phyloP scores from a whole-genome alignment of 1,140 invertebrate genomes.

The Drosophila cardini region DNA sequence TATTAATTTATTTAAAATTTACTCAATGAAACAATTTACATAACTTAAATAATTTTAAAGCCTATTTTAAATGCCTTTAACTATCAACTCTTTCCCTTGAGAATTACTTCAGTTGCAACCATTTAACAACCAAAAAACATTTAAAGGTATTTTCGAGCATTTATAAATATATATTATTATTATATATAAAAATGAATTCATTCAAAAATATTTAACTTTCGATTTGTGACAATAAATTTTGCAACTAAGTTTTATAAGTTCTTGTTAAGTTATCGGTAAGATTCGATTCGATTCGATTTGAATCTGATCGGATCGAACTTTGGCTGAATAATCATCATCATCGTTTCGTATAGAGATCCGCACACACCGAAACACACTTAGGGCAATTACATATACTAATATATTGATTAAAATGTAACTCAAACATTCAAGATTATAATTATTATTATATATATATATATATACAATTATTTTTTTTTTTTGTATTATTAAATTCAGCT shows the following conservation, averaged over 20 bases:
- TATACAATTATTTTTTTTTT: slow-evolving; percentile 2
- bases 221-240: slow-evolving; percentile 51
- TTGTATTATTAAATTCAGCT: slow-evolving; percentile 59
- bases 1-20: too few relatives aligned
- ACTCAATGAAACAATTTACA: too few relatives aligned
- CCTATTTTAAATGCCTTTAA: neutral
- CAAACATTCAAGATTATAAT: slow-evolving; percentile 26
- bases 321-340: slow-evolving; percentile 66
- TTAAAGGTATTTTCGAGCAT: slow-evolving; percentile 45
- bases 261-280: slow-evolving; percentile 51
- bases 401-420: slow-evolving; percentile 29
- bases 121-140: too few relatives aligned
- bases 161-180: slow-evolving; percentile 16
- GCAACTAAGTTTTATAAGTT: slow-evolving; percentile 47
- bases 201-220: slow-evolving; percentile 24
- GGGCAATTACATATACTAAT: slow-evolving; percentile 29
- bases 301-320: slow-evolving; percentile 34
- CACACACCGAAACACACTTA: slow-evolving; percentile 46
- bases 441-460: too few relatives aligned
- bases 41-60: too few relatives aligned
- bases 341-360: slow-evolving; percentile 50
- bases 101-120: neutral
- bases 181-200: slow-evolving; percentile 8
- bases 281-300: slow-evolving; percentile 28
- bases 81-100: neutral